Evolutionary conservation across 2,797 vertebrate species (phyloP), one percentile per base, ranked within the genome.

Genomic region (Urophycis tenuis): DNA sequence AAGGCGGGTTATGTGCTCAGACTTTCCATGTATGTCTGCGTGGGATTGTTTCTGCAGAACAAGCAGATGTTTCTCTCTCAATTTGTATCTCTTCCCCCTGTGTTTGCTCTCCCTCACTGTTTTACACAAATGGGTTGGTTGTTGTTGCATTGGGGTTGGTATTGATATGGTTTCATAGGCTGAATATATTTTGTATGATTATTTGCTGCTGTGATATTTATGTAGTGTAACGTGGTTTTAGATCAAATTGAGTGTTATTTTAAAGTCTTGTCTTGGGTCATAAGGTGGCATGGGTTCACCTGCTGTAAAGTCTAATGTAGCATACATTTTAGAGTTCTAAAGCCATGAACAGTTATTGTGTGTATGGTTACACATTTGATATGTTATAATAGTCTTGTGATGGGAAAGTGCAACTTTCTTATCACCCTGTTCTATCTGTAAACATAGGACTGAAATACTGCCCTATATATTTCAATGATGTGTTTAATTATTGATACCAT

Each of bases 1-100:
- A 77, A 80, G 84, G 80, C 78, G n/a, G 36, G 80, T 81, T 71
- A 32, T 85, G 78, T 82, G 81, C 80, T 92, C 91, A 91, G 85
- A 88, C 75, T 92, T 93, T 92, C 91, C 91, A 91, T 92, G 86
- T 87, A 72, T 85, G 84, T 77, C 79, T 80, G 82, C 84, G 90
- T 90, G 87, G 90, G 88, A 88, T 89, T 85, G 75, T 19, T 30
- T 35, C 31, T 34, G 81, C 84, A 75, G 86, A 89, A 88, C 84
- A 87, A 86, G 87, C 88, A 87, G 83, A 86, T 89, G 88, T 77
- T 83, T 88, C 85, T 89, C 83, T 88, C 85, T 76, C 76, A 80
- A 39, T 74, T 60, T 83, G 79, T 76, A 80, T 82, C 75, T 85
- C 69, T 71, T 64, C 30, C 29, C 67, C 67, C 67, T 72, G 45